Base-by-base conservation (phyloP, 2,113 vertebrate genomes). In the Saimiri boliviensis region DNA sequence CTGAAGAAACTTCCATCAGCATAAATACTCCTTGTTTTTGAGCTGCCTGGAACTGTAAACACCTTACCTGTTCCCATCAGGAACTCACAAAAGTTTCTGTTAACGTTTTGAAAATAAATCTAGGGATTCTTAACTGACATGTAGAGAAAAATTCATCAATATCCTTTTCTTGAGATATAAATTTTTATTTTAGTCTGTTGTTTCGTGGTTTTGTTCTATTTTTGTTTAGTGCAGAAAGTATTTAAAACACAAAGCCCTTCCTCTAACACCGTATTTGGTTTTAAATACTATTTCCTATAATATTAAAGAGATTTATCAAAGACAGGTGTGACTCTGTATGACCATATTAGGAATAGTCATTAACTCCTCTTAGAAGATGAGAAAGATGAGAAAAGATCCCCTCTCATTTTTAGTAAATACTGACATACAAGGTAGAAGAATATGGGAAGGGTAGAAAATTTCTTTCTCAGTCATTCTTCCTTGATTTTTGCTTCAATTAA, bases 181-280 rank as follows among this genome's bases (percentile, higher is more conserved):
- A 91, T 84, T 54, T 84, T 40, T 56, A 8, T 88, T 56, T 21
- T 83, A 45, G 32, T 82, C 5, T 27, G 2, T 76, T 85, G 3
- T 71, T 54, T 14, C 73, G 30, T 7, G 77, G 10, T 86, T 76
- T 54, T 86, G n/a, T 86, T 86, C 23, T 60, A 47, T 82, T 49
- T 92, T 42, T 89, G 3, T 47, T 89, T 42, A 35, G 13, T 73
- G 35, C 73, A 94, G 68, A 95, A 85, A 93, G 25, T 93, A 76
- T 16, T 85, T 81, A 73, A 89, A 70, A 45, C 32, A 40, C n/a
- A 96, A 93, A 76, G 12, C 8, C 8, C 52, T 94, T 80, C 96
- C 56, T 90, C 63, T 87, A 66, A 30, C 21, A 94, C 6, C 27
- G 12, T 66, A 40, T 14, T 89, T 73, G 79, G n/a, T 40, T 82